A percentile compares a stretch with the other conserved stretches of the same genome.
Evolutionary conservation across 2,113 vertebrate genomes (phyloP).

Genomic region (Azemiops feae): DNA sequence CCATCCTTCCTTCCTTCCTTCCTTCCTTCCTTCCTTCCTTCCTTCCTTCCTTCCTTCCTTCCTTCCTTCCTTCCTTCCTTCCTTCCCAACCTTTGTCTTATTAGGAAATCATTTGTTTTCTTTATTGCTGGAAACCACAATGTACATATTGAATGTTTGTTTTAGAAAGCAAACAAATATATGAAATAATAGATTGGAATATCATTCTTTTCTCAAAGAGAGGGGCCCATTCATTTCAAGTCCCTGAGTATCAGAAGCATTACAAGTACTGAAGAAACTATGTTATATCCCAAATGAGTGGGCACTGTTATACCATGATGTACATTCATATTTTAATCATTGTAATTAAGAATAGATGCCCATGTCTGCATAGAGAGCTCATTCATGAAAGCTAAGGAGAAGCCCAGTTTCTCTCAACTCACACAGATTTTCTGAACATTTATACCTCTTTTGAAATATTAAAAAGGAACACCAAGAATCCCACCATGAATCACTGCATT

Average conservation of each 20-base stretch:
- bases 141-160: neutral
- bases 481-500: neutral
- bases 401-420: neutral
- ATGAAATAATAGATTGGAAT: neutral
- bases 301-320: neutral
- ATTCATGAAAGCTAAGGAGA: neutral
- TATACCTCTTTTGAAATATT: neutral
- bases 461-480: neutral
- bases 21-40: neutral
- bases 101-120: slow-evolving; percentile 17
- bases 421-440: neutral
- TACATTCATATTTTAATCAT: neutral
- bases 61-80: neutral
- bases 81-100: neutral
- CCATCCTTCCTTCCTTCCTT: neutral
- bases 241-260: neutral
- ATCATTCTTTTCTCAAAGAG: neutral
- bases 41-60: neutral
- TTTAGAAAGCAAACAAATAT: neutral
- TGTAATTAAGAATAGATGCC: neutral
- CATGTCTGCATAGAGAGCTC: neutral
- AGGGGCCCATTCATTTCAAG: neutral
- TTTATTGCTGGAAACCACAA: neutral
- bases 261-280: neutral
- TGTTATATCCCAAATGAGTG: neutral